Base-by-base conservation (phyloP, 2,888 invertebrate species). In the Orchesellides sinensis region DNA sequence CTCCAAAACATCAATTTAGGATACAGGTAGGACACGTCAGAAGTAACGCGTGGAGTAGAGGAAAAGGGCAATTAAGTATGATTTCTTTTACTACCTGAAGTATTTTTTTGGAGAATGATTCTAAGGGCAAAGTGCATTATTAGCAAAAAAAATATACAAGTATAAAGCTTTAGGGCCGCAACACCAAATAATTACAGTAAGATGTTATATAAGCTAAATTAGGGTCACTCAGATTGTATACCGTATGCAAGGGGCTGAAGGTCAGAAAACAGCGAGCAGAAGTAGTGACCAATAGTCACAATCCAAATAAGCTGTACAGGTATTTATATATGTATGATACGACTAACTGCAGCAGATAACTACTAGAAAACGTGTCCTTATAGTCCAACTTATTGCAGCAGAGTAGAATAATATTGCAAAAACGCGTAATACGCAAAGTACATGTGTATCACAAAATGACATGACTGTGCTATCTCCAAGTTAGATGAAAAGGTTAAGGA, bases 401-500 rank as follows among this genome's bases (percentile, higher is more conserved):
- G 10, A 32, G 6, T 32, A 14, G 40, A n/a, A n/a, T 40, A 5
- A 40, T 40, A 40, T 32, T 5, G 32, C n/a, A 40, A 14, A n/a
- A 10, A 40, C n/a, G 40, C 40, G n/a, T 8, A 5, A 32, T 32
- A 40, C n/a, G 40, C 40, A 40, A 40, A 40, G 17, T 52, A 10
- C 17, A 52, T 19, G 40, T 8, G 40, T 40, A 14, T 10, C 40
- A 40, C 2, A 40, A 40, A 40, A n/a, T 40, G 40, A 40, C 40
- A 40, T 14, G 23, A 56, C 25, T 27, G 3, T 23, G 10, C 17
- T 23, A 17, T 17, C 14, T 23, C n/a, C 54, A 45, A 66, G n/a
- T n/a, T n/a, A n/a, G n/a, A n/a, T n/a, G n/a, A n/a, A n/a, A 75
- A 75, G 75, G 75, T 75, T 65, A 75, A 75, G 75, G 75, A 35